Conservation (phyloP, 64 coral and sea anemone species). For the Platygyra sinensis region DNA sequence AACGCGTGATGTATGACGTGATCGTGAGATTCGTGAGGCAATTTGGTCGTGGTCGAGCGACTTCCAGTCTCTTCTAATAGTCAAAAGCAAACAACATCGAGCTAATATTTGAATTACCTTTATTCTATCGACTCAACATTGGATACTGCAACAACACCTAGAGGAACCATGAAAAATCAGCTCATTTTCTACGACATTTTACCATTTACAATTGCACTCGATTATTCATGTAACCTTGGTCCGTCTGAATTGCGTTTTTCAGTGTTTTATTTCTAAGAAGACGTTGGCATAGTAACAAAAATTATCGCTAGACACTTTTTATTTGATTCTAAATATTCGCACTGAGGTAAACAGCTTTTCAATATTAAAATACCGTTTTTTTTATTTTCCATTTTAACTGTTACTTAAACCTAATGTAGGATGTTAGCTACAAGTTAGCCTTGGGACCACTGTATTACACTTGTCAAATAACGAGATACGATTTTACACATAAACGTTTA, state of each 20-base stretch:
- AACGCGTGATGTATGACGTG: not conserved
- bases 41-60: not conserved
- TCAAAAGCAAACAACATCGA: not conserved
- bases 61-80: not conserved
- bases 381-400: no score
- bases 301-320: not conserved
- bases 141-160: not conserved
- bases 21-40: not conserved
- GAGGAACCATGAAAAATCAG: not conserved
- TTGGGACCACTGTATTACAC: no score
- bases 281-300: conserved; percentile 6
- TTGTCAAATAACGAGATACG: no score
- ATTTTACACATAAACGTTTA: no score
- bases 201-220: not conserved
- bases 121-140: not conserved
- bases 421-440: no score
- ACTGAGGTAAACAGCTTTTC: not conserved
- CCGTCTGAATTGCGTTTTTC: not conserved
- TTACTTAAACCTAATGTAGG: no score
- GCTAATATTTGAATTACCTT: conserved; percentile 5
- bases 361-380: no score
- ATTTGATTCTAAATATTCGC: not conserved
- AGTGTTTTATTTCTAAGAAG: not conserved
- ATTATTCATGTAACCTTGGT: not conserved
- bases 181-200: not conserved